A percentile compares a stretch with the other conserved stretches of the same genome.
phyloP scores from a whole-genome alignment of 2,797 vertebrate species.

The Antrozous pallidus region DNA sequence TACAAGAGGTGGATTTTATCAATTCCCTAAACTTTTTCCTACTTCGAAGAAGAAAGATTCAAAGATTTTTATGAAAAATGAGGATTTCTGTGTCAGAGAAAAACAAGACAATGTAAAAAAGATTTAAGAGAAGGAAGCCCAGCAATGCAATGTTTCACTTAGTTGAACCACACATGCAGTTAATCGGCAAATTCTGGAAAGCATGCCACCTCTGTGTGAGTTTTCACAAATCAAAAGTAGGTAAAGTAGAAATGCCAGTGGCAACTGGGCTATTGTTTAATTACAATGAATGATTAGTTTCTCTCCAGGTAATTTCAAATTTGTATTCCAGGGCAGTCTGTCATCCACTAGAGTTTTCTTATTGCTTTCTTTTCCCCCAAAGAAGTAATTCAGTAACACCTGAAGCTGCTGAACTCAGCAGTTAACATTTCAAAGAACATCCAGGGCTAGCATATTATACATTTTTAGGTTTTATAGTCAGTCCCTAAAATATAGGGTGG shows the following conservation, averaged over 20 bases:
- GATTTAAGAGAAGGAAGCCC: background rate
- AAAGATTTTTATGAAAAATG: background rate
- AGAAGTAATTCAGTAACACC: background rate
- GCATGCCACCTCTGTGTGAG: background rate
- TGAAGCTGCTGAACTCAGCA: background rate
- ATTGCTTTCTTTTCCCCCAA: background rate
- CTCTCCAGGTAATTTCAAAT: conserved; percentile 1
- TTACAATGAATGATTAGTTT: conserved; percentile 38
- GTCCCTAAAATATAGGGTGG: background rate
- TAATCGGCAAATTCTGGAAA: background rate
- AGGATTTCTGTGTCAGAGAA: background rate
- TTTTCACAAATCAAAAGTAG: conserved; percentile 37
- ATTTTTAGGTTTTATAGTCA: background rate
- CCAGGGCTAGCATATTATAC: conserved; percentile 29
- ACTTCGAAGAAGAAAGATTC: background rate
- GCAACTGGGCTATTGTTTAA: conserved; percentile 1
- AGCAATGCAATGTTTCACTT: background rate
- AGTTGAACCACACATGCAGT: background rate
- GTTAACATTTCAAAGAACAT: conserved; percentile 43
- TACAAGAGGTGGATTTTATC: background rate
- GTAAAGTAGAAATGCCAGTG: background rate
- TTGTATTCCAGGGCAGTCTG: background rate
- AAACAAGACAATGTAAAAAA: background rate
- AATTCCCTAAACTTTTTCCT: background rate
- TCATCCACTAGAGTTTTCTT: background rate